phyloP scores from a whole-genome alignment of 2,888 invertebrate genomes.

The Xestia rhomboidea region DNA sequence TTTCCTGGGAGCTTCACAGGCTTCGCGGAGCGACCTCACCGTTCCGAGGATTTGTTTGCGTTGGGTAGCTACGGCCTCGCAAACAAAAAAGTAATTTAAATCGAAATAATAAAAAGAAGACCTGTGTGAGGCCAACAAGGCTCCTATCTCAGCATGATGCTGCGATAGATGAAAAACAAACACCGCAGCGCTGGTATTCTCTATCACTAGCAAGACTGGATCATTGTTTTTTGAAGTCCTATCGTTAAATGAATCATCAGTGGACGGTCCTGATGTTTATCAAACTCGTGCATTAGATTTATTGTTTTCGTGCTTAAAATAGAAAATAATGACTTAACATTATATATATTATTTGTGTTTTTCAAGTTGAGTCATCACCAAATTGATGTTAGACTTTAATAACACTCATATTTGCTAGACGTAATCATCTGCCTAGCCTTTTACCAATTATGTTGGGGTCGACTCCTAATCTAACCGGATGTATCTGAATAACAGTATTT shows the following conservation, averaged over 20 bases:
- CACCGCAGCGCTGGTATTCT: too few relatives aligned
- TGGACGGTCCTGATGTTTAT: neutral
- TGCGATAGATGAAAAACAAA: too few relatives aligned
- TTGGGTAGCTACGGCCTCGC: too few relatives aligned
- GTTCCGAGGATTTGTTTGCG: too few relatives aligned
- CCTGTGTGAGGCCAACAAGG: too few relatives aligned
- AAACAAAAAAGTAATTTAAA: too few relatives aligned
- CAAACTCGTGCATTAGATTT: neutral
- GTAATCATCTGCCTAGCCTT: neutral
- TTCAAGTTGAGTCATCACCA: neutral
- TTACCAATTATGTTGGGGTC: neutral
- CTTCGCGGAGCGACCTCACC: too few relatives aligned
- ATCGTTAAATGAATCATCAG: neutral
- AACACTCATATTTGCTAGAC: neutral
- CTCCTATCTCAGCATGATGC: too few relatives aligned
- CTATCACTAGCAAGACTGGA: neutral
- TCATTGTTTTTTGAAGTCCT: neutral
- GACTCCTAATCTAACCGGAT: neutral
- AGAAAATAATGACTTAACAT: slow-evolving; percentile 6
- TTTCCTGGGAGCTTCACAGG: too few relatives aligned
- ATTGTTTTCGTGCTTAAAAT: neutral
- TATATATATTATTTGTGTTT: slow-evolving; percentile 17
- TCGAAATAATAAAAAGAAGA: too few relatives aligned
- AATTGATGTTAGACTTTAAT: neutral
- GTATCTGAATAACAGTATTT: neutral